Evolutionary conservation across 1,140 invertebrate genomes (phyloP), one percentile per base, ranked within the genome.

Genomic region (Drosophila fuyamai): DNA sequence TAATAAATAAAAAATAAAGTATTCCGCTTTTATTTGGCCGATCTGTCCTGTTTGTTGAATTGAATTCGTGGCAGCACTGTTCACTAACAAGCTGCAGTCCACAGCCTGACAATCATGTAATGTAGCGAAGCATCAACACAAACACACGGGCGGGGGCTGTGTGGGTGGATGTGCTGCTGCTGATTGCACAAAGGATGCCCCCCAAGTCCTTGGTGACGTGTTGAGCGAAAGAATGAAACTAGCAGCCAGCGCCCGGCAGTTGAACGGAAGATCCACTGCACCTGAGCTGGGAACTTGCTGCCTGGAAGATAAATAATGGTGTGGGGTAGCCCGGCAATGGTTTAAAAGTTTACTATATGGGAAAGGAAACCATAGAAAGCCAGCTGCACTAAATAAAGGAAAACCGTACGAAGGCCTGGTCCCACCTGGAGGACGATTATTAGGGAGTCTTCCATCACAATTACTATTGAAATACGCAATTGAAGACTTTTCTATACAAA

Each of bases 201-300:
- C 79, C 79, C 84, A 83, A 84, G 62, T 89, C 84, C 83, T 89
- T 88, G 83, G 83, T 83, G 83, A 83, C 84, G 83, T 88, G 83
- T 74, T 77, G 79, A 86, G 57, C 62, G 59, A 83, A 86, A 83
- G 76, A 83, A 81, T 76, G 63, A 67, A 80, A 74, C 60, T 61
- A 73, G 71, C 63, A 72, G 53, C 68, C 58, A 71, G 70, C 57
- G 68, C 67, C 68, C 63, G 74, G 46, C 76, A 76, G 48, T 46
- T 74, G n/a, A 60, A 50, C 63, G 51, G 55, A 43, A 57, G 38
- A 55, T 56, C 47, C 73, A 63, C 38, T 60, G 56, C 83, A 88
- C 73, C 72, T 79, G 84, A 73, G 48, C 63, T 58, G 51, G 51
- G 13, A 36, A 43, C 60, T 50, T 18, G 27, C 51, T 12, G 18